These are phyloP conservation scores for Eristalis intricaria DNA, from an alignment of 2,888 invertebrate species.

Conservation along the genomic window DNA sequence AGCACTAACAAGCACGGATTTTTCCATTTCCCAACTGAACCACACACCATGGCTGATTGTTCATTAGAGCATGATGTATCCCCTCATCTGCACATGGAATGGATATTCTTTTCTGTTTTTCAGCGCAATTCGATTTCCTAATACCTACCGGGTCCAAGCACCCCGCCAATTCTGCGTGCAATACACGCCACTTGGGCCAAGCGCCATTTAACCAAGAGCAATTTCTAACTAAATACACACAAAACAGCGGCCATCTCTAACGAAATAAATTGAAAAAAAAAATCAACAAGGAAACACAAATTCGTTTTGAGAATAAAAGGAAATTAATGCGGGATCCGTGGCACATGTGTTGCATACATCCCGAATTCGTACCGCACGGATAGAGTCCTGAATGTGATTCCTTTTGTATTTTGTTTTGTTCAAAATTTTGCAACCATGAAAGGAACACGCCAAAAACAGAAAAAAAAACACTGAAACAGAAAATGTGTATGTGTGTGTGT, in stretches of 20 bases:
- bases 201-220: slow-evolving; percentile 26
- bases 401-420: background rate
- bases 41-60: slow-evolving; percentile 18
- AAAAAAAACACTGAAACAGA: background rate
- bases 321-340: slow-evolving; percentile 43
- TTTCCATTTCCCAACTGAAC: slow-evolving; percentile 34
- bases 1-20: slow-evolving; percentile 8
- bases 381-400: slow-evolving; percentile 1
- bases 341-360: slow-evolving; percentile 54
- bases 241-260: background rate
- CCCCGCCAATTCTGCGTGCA: background rate
- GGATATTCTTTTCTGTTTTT: background rate
- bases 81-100: background rate
- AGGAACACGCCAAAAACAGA: background rate
- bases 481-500: background rate
- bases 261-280: background rate
- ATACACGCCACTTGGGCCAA: slow-evolving; percentile 1
- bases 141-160: slow-evolving; percentile 25
- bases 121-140: slow-evolving; percentile 62
- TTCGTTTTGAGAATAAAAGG: slow-evolving; percentile 18
- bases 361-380: slow-evolving; percentile 21
- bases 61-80: slow-evolving; percentile 51
- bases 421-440: slow-evolving; percentile 25
- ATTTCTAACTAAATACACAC: slow-evolving; percentile 26
- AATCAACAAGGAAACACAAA: background rate